Conservation (phyloP, 2,113 vertebrate genomes). For the Electrona antarctica region DNA sequence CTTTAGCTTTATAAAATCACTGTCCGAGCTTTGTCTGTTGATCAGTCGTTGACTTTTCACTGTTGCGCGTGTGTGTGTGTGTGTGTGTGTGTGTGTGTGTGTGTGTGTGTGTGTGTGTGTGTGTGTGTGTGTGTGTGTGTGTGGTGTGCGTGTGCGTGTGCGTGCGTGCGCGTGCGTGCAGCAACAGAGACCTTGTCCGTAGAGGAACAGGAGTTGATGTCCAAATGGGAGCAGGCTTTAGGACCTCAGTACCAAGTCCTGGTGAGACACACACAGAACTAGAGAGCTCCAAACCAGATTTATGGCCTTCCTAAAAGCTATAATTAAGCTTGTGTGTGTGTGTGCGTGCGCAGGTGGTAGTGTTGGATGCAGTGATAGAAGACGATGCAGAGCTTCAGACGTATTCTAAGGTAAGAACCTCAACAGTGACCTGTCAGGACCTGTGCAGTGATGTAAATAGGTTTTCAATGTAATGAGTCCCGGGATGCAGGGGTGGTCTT, state of each 20-base stretch:
- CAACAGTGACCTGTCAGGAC: no score
- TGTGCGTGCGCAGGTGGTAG: constrained; percentile 81
- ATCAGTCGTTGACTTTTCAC: no score
- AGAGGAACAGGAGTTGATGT: constrained; percentile 79
- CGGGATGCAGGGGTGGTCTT: no score
- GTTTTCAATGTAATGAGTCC: no score
- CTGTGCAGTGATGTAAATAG: no score
- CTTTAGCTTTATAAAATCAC: no score
- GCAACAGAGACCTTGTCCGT: constrained; percentile 54
- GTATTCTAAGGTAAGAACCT: constrained; percentile 88
- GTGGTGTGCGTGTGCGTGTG: constrained; percentile 25
- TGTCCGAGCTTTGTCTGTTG: no score
- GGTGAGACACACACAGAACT: constrained; percentile 83
- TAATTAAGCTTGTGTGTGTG: not conserved
- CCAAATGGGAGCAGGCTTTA: constrained; percentile 89
- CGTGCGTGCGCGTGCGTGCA: constrained; percentile 58
- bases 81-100: no score
- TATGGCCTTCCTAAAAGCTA: no score
- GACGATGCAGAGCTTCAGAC: constrained; percentile 91
- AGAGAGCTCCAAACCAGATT: no score
- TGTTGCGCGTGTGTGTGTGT: no score
- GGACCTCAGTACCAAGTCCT: constrained; percentile 91
- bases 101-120: not conserved
- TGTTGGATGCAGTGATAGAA: constrained; percentile 86
- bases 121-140: constrained; percentile 16